These are phyloP conservation scores for Stigmatopora argus DNA, from an alignment of 2,113 vertebrate genomes.

Conservation along the genomic window DNA sequence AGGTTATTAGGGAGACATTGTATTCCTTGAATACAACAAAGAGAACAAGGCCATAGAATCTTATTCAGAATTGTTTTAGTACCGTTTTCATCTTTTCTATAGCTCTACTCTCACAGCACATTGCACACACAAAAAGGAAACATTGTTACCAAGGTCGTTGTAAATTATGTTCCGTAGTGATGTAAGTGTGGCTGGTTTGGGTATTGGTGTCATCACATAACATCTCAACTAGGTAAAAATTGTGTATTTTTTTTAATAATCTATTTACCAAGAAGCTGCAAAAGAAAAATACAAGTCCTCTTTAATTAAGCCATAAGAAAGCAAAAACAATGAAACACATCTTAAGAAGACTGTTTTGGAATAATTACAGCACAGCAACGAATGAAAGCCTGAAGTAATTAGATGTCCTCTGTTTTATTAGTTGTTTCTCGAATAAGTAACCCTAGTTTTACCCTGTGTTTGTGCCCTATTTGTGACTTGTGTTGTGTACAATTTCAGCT, in stretches of 20 bases:
- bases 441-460: neutral
- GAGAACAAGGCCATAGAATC: constrained; percentile 3
- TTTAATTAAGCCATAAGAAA: neutral
- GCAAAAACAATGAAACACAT: neutral
- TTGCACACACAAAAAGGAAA: neutral
- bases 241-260: no score
- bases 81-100: neutral
- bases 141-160: neutral
- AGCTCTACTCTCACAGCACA: neutral
- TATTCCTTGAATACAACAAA: constrained; percentile 29
- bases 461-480: neutral
- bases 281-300: neutral
- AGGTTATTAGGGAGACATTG: constrained; percentile 27
- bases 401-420: constrained; percentile 7
- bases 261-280: neutral
- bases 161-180: neutral
- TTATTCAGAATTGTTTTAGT: constrained; percentile 12
- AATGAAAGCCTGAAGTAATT: neutral
- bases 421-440: neutral
- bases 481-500: constrained; percentile 20
- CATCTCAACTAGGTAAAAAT: no score
- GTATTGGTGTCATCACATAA: neutral
- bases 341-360: constrained; percentile 11
- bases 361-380: constrained; percentile 22
- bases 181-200: neutral